phyloP scores from a whole-genome alignment of 1,140 invertebrate species.

The Drosophila dunni region DNA sequence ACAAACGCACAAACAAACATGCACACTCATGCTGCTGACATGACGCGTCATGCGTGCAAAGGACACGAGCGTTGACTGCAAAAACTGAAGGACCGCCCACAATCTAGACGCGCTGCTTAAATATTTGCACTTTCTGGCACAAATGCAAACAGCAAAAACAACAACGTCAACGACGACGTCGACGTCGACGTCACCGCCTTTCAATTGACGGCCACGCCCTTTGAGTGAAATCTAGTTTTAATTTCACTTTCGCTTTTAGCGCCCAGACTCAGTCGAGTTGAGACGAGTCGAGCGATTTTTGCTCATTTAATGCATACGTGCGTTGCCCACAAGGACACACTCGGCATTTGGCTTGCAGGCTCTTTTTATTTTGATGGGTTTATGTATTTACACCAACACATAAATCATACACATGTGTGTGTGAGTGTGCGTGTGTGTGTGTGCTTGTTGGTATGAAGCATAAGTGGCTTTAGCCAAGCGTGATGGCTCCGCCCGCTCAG shows the following conservation, averaged over 20 bases:
- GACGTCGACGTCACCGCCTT: conserved; percentile 5
- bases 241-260: conserved; percentile 67
- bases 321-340: conserved; percentile 70
- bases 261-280: background rate
- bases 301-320: conserved; percentile 71
- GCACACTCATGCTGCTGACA: conserved; percentile 6
- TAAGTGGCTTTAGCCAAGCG: conserved; percentile 80
- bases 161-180: background rate
- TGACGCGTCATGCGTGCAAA: conserved; percentile 53
- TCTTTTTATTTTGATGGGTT: conserved; percentile 70
- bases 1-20: no score
- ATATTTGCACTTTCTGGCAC: conserved; percentile 37
- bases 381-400: conserved; percentile 77
- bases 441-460: conserved; percentile 44
- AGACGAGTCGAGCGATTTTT: conserved; percentile 41
- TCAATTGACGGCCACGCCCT: conserved; percentile 65
- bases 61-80: conserved; percentile 73
- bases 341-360: conserved; percentile 31
- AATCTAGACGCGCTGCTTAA: conserved; percentile 10
- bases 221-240: conserved; percentile 70
- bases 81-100: conserved; percentile 54
- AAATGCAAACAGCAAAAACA: conserved; percentile 59
- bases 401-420: conserved; percentile 56
- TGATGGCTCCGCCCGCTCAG: conserved; percentile 31
- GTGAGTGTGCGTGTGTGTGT: conserved; percentile 9